A percentile compares a stretch with the other conserved stretches of the same genome.
Conservation (phyloP, 2,113 vertebrate genomes). For the Muntiacus reevesi region DNA sequence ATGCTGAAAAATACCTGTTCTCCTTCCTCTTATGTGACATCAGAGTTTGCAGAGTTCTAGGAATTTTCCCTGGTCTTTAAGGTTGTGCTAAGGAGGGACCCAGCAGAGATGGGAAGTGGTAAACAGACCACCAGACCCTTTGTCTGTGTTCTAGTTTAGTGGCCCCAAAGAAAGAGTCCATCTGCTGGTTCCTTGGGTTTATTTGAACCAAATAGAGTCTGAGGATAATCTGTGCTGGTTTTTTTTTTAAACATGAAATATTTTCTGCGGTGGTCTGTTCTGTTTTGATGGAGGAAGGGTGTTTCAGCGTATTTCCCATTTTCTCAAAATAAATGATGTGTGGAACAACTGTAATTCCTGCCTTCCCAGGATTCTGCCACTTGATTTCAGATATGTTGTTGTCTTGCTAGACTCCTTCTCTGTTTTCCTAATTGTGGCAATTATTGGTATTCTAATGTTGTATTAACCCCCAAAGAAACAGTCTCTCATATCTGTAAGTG, state of each 20-base stretch:
- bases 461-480: background rate
- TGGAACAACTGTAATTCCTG: background rate
- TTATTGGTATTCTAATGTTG: background rate
- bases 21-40: background rate
- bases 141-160: fast-evolving
- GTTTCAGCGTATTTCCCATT: background rate
- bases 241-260: background rate
- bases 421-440: background rate
- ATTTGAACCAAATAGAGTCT: background rate
- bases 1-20: background rate
- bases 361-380: background rate
- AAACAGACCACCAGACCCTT: background rate
- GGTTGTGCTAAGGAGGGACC: background rate
- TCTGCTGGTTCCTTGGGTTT: background rate
- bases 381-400: background rate
- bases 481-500: background rate
- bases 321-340: background rate
- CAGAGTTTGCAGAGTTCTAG: background rate
- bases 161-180: background rate
- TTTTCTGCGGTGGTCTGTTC: background rate
- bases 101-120: background rate
- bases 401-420: background rate
- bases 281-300: background rate
- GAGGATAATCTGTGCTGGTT: background rate
- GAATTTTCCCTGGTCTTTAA: background rate